Base-by-base conservation (phyloP, 2,888 invertebrate genomes). In the Theristus sp. region DNA sequence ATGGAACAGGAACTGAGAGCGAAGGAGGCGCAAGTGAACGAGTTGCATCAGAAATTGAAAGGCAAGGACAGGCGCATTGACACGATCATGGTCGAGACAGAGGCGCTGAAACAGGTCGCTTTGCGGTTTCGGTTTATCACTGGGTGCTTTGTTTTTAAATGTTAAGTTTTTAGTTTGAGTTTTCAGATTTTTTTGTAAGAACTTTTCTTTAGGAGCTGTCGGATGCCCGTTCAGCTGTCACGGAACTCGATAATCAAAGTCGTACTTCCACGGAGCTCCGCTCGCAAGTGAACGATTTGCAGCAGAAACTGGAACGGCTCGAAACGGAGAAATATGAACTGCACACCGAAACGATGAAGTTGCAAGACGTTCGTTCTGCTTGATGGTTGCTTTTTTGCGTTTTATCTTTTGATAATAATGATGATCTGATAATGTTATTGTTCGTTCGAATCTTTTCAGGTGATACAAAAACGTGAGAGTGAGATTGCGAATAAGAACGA, bases 291-390 rank as follows among this genome's bases (percentile, higher is more conserved):
- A 67, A 68, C 61, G 69, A 70, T 62, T 66, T 70, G 1, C 64
- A 66, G 29, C 66, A 66, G 10, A 64, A 71, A n/a, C 66, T 66
- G 25, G 63, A 65, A 20, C 72, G 69, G 60, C 68, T 69, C 69
- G 67, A 71, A 59, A 59, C 62, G 1, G 70, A 71, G 60, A 67
- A 26, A 24, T 20, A 66, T 29, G 65, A 61, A 25, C 57, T 68
- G 28, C 62, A 63, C 10, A 64, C 66, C 22, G 62, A 66, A 61
- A 58, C 67, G 53, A 61, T 60, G 22, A 29, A 66, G 60, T 65
- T 67, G 58, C 52, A 30, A 52, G 58, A 22, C 26, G 54, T 26
- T 27, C 10, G 46, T 17, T n/a, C n/a, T n/a, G n/a, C n/a, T n/a
- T n/a, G n/a, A n/a, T n/a, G n/a, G n/a, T n/a, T n/a, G n/a, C n/a